Evolutionary conservation across 2,797 vertebrate genomes (phyloP), one percentile per base, ranked within the genome.

Genomic region (Typhlichthys subterraneus): DNA sequence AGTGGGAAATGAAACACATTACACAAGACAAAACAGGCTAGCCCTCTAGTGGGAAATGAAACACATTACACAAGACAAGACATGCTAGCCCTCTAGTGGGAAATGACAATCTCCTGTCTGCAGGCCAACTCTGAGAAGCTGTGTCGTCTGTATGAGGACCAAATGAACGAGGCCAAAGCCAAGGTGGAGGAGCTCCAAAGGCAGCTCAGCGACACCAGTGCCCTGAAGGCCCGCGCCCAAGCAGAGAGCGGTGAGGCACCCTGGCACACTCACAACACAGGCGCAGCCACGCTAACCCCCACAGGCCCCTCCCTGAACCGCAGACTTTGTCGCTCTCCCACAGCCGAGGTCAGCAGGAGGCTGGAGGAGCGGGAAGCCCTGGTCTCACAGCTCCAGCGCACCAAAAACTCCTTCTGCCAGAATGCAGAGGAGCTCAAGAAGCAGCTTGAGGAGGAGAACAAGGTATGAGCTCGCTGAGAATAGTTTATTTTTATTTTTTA

Each of bases 381-480:
- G 80, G 92, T 97, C 51, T 95, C 94, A 67, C 97, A 98, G 79
- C 93, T 98, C 67, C 94, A 94, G 72, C 92, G 96, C 0, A 88
- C 91, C 53, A 98, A 96, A 82, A 91, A 85, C 70, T 94, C 93
- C 0, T 94, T 94, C 23, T 82, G 94, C 23, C 96, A 97, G 87
- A 95, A 73, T 65, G 82, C 93, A 0, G 97, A 98, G 68, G 97
- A 98, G 31, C 88, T 97, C 47, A 95, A 95, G 87, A 93, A 96
- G 78, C 96, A 97, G 82, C 83, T 98, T 72, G 96, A 98, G 45
- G 96, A 98, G 67, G 96, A 98, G 79, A 94, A 85, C 59, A 98
- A 98, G 94, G 97, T 97, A 38, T 38, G 17, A 58, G 81, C 14
- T 45, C n/a, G 2, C 15, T 3, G 15, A 53, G 1, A 2, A 5